Base-by-base conservation (phyloP, 2,888 invertebrate species). In the Eustalomyia histrio region DNA sequence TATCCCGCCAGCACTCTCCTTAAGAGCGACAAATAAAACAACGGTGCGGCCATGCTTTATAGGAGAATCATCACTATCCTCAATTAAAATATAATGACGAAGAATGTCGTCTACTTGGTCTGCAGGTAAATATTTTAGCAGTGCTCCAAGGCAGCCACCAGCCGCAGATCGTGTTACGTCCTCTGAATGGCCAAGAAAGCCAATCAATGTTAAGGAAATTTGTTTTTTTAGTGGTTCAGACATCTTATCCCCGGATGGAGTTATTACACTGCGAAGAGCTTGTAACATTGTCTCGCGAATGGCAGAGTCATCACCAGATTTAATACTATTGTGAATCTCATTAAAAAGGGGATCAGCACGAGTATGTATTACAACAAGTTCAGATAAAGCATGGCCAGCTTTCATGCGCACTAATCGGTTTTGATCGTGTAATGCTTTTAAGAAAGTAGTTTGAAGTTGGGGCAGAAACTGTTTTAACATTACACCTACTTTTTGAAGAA, bases 401-500 rank as follows among this genome's bases (percentile, higher is more conserved):
- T 96, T 96, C 84, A 99, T 92, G 80, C 99, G 93, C 17, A 99
- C 98, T 83, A 94, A 92, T 75, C 98, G 93, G 90, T 95, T 95
- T 29, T 95, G 94, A 91, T 99, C 99, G 89, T 96, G 95, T 72
- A 99, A 92, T 4, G 99, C 96, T 91, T 99, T 99, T 68, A 99
- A 93, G 92, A 99, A 99, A 17, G 99, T 99, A 1, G 99, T 99
- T 92, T 99, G 99, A 50, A 99, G 93, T 91, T 99, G 99, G 1
- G 99, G 99, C 87, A 99, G 92, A 92, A 99, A 99, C 90, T 99
- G 99, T 91, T 98, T 98, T 90, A 99, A 91, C 95, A 97, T 95
- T 47, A 95, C 94, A 57, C 98, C 98, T 82, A 98, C 98, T 93
- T 99, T 99, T 39, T 95, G 94, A 10, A 99, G 92, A n/a, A 99